phyloP scores from a whole-genome alignment of 1,140 invertebrate species.

The Procambarus virginalis region DNA sequence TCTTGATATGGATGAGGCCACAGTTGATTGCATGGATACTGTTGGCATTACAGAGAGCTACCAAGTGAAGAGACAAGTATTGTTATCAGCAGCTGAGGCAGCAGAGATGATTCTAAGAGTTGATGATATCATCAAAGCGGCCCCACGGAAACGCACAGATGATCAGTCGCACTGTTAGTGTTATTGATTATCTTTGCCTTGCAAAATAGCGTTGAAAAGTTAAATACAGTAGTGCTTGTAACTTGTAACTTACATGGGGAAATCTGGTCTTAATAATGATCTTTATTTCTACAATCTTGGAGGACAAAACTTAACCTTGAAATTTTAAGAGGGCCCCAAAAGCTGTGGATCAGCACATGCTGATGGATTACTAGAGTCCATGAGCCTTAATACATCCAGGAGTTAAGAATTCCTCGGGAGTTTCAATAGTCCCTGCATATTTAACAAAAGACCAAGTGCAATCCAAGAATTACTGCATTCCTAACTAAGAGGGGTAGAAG shows the following conservation, averaged over 20 bases:
- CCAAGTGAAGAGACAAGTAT: conserved; percentile 95
- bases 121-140: conserved; percentile 96
- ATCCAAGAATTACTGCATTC: too few species aligned
- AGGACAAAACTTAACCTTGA: background rate
- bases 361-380: too few species aligned
- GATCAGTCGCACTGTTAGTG: conserved; percentile 90
- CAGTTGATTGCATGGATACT: conserved; percentile 87
- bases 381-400: too few species aligned
- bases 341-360: background rate
- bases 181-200: background rate
- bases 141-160: conserved; percentile 90
- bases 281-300: background rate
- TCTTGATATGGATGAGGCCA: conserved; percentile 89
- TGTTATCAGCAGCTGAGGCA: conserved; percentile 95
- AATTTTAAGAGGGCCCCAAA: background rate
- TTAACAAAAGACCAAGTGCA: too few species aligned
- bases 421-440: too few species aligned
- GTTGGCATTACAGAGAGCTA: conserved; percentile 97
- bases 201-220: background rate
- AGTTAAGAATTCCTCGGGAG: too few species aligned
- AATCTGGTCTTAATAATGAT: background rate
- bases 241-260: background rate
- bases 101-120: conserved; percentile 99
- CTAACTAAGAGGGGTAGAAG: too few species aligned
- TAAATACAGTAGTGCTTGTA: background rate